Evolutionary conservation across 2,113 vertebrate species (phyloP), one percentile per base, ranked within the genome.

Genomic region (Pelodiscus sinensis): DNA sequence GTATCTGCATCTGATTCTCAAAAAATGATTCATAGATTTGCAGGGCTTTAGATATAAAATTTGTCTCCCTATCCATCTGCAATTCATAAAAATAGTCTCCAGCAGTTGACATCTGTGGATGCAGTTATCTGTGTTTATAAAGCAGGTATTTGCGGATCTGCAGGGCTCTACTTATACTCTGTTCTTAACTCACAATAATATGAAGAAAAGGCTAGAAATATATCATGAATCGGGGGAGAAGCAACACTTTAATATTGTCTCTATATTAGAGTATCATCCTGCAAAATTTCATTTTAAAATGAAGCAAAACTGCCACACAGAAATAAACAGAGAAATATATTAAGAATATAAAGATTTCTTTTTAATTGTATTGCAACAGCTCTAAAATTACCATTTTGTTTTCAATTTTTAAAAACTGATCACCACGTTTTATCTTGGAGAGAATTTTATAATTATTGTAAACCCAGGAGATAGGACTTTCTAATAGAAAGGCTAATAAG

Each of bases 401-500:
- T 50, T 84, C 21, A 77, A 44, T 44, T 92, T 56, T 1, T 80
- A 79, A 85, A 88, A 58, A 14, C 0, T 54, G 3, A 89, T 89
- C 35, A 56, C 5, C 27, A 19, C 52, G 14, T 84, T 94, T 94
- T 83, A 78, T 86, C 44, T 5, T 19, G 56, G 31, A 5, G 4
- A 29, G 91, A 90, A 79, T 19, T 84, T 62, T 52, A 81, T 52
- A 90, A 29, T 5, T 5, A 0, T 29, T 91, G 9, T 79, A 85
- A 86, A 31, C 6, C 85, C 92, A 87, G 58, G n/a, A 71, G 77
- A 79, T 60, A 77, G 16, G 80, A 80, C 3, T 35, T 90, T 85
- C 90, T 38, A 88, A 51, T 65, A 24, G 58, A 52, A 93, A 90
- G 93, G 18, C 27, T 82, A 71, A 86, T n/a, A 75, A 86, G 65